Percentiles rank a stretch among this genome's conserved stretches.
Conservation (phyloP, 2,797 vertebrate genomes). For the Rousettus madagascariensis region DNA sequence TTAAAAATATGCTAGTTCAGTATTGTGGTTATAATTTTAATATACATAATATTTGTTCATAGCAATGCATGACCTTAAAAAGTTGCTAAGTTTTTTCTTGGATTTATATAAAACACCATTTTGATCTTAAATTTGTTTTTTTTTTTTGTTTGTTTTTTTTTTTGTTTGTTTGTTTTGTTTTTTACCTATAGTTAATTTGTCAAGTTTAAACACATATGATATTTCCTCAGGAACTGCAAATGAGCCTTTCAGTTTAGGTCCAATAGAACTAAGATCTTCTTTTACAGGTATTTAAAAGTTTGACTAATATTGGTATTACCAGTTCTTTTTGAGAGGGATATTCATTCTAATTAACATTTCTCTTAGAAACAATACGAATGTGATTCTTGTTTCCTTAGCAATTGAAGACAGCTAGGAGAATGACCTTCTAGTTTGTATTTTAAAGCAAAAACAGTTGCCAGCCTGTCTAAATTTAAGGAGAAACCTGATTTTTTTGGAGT, state of each 20-base stretch:
- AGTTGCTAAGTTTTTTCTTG: conserved; percentile 29
- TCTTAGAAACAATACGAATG: conserved; percentile 43
- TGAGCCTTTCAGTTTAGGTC: background rate
- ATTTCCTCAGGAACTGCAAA: conserved; percentile 29
- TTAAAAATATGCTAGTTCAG: conserved; percentile 41
- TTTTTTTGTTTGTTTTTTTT: background rate
- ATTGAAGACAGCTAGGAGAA: conserved; percentile 23
- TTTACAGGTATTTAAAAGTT: background rate
- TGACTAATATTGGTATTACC: background rate
- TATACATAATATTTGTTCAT: background rate
- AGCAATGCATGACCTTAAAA: conserved; percentile 6
- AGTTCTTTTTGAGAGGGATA: conserved; percentile 4
- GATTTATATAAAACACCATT: conserved; percentile 42
- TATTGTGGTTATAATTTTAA: conserved; percentile 43
- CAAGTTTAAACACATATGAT: background rate
- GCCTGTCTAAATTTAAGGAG: conserved; percentile 57
- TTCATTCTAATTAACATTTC: conserved; percentile 53
- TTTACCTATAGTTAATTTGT: conserved; percentile 13
- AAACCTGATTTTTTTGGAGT: conserved; percentile 59
- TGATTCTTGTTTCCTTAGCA: conserved; percentile 55
- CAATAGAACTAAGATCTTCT: background rate
- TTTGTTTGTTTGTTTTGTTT: background rate
- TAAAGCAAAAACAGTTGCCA: conserved; percentile 58
- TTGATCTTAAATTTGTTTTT: background rate
- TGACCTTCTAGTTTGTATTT: conserved; percentile 64